These are phyloP conservation scores for Epinephelus fuscoguttatus DNA, from an alignment of 2,113 vertebrate genomes.

Conservation along the genomic window DNA sequence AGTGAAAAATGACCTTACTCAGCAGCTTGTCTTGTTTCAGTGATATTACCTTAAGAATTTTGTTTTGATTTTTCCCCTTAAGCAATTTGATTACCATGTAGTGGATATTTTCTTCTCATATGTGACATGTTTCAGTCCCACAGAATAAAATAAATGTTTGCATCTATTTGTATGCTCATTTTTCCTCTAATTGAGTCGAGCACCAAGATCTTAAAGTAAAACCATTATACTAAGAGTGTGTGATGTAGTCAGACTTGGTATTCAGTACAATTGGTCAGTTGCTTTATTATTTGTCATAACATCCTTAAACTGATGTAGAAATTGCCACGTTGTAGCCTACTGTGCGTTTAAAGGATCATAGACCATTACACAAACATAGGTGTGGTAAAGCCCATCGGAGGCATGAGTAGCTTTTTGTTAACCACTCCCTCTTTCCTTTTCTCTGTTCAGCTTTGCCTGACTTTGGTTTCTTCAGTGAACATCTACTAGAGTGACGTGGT, in stretches of 20 bases:
- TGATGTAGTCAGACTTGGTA: neutral
- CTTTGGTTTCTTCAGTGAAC: slow-evolving; percentile 61
- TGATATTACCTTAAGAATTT: neutral
- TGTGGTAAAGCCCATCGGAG: slow-evolving; percentile 61
- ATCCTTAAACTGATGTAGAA: slow-evolving; percentile 23
- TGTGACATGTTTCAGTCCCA: neutral
- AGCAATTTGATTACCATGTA: neutral
- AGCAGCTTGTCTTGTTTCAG: neutral
- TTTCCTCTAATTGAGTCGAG: neutral
- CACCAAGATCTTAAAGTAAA: slow-evolving; percentile 5
- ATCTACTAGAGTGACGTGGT: slow-evolving; percentile 62
- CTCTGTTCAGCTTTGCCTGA: slow-evolving; percentile 67
- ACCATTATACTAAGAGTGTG: neutral
- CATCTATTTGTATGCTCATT: neutral
- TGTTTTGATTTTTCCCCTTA: neutral
- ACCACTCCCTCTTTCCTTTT: slow-evolving; percentile 38
- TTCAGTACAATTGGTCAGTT: neutral
- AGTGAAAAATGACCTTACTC: neutral
- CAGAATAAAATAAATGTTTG: neutral
- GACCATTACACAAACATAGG: slow-evolving; percentile 70
- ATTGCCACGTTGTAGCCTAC: slow-evolving; percentile 71
- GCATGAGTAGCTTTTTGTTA: slow-evolving; percentile 32
- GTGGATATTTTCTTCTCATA: neutral
- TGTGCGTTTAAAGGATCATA: neutral
- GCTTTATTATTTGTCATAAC: neutral